phyloP scores from a whole-genome alignment of 2,888 invertebrate species.

The Pimpla rufipes region DNA sequence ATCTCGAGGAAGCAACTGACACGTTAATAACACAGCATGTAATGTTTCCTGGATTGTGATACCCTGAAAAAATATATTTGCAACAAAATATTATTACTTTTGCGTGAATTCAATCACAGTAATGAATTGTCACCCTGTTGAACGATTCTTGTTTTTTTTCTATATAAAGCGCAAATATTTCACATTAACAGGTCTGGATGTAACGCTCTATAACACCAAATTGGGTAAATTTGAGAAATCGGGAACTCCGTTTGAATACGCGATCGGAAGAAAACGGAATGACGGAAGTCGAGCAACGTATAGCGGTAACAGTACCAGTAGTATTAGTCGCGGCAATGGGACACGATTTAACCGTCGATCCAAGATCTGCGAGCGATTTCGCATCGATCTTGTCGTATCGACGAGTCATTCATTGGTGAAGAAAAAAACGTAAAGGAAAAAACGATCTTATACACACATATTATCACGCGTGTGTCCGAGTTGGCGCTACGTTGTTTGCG shows the following conservation, averaged over 20 bases:
- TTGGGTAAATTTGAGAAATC: conserved; percentile 8
- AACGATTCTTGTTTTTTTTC: too few relatives aligned
- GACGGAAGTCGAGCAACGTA: conserved; percentile 15
- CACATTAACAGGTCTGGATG: not conserved
- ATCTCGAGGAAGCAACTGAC: not conserved
- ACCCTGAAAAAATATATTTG: not conserved
- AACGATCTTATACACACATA: conserved; percentile 4
- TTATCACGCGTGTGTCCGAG: conserved; percentile 4
- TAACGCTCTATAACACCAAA: conserved; percentile 7
- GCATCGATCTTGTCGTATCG: conserved; percentile 9
- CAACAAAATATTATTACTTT: not conserved
- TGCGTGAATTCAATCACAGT: not conserved
- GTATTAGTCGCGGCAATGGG: conserved; percentile 1
- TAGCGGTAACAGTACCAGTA: not conserved
- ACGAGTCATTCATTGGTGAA: conserved; percentile 5
- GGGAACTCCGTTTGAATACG: conserved; percentile 21
- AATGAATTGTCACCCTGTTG: not conserved
- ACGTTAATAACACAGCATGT: not conserved
- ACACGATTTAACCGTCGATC: conserved; percentile 21
- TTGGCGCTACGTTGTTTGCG: conserved; percentile 4
- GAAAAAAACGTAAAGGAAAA: conserved; percentile 9
- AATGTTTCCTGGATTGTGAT: not conserved
- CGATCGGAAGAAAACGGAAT: conserved; percentile 23
- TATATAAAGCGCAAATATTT: not conserved
- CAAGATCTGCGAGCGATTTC: not conserved